A percentile compares a stretch with the other conserved stretches of the same genome.
Evolutionary conservation across 2,888 invertebrate species (phyloP).

Genomic region (Dryobotodes eremita): DNA sequence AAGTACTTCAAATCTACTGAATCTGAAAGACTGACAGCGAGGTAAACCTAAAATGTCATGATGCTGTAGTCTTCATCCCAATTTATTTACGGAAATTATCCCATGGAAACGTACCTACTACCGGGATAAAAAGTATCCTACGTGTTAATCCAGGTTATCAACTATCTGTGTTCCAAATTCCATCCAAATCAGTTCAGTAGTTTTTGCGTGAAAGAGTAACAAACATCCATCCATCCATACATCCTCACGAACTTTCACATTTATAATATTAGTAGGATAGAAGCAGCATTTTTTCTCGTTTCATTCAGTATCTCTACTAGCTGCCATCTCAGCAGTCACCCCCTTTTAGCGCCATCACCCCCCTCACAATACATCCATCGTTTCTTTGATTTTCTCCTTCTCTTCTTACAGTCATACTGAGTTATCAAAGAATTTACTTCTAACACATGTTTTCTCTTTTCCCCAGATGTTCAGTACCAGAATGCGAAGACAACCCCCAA

Average conservation of each 20-base stretch:
- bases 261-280: too few species aligned
- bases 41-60: not conserved
- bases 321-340: not conserved
- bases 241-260: too few species aligned
- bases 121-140: too few species aligned
- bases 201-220: too few species aligned
- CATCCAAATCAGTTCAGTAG: too few species aligned
- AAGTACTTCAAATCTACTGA: not conserved
- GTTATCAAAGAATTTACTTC: not conserved
- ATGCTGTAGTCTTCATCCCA: not conserved
- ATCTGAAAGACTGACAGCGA: not conserved
- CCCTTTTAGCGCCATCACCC: not conserved
- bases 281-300: not conserved
- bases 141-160: too few species aligned
- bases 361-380: not conserved
- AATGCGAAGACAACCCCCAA: conserved; percentile 79
- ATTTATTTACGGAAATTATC: not conserved
- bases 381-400: not conserved
- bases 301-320: not conserved
- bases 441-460: conserved; percentile 13
- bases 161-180: too few species aligned
- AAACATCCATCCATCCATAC: too few species aligned
- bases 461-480: conserved; percentile 85
- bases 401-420: not conserved
- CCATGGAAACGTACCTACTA: too few species aligned